Evolutionary conservation across 2,113 vertebrate species (phyloP).

Genomic region (Microtus oregoni): DNA sequence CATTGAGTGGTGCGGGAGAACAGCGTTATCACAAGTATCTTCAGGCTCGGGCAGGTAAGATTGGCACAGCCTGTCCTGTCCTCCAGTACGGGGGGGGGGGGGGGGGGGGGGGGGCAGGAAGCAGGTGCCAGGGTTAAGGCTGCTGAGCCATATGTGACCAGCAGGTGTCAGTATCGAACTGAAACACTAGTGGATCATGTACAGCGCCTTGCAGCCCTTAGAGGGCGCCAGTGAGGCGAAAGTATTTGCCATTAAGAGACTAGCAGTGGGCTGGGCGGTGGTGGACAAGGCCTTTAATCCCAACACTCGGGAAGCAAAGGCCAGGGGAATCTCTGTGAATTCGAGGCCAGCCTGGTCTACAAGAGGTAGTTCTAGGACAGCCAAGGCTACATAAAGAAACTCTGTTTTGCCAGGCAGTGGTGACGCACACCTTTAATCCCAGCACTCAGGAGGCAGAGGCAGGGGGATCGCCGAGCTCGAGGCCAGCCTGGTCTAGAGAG

Average conservation of each 20-base stretch:
- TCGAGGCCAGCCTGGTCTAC: not conserved
- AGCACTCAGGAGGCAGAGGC: not conserved
- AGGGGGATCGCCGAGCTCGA: not conserved
- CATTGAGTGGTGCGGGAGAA: not conserved
- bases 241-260: conserved; percentile 1
- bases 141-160: conserved; percentile 18
- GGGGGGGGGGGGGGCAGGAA: no score
- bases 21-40: not conserved
- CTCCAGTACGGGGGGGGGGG: no score
- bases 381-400: not conserved
- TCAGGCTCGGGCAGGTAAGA: not conserved
- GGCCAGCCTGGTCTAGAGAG: not conserved
- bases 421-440: not conserved
- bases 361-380: not conserved
- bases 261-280: not conserved
- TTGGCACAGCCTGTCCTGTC: no score
- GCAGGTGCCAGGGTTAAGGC: not conserved
- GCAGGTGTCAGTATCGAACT: conserved; percentile 70
- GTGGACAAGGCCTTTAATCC: not conserved
- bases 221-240: not conserved
- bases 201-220: not conserved
- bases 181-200: not conserved
- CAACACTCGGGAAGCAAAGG: not conserved
- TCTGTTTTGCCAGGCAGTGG: not conserved
- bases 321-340: not conserved